Evolutionary conservation across 2,888 invertebrate genomes (phyloP).

Genomic region (Leptodirus hochenwartii): DNA sequence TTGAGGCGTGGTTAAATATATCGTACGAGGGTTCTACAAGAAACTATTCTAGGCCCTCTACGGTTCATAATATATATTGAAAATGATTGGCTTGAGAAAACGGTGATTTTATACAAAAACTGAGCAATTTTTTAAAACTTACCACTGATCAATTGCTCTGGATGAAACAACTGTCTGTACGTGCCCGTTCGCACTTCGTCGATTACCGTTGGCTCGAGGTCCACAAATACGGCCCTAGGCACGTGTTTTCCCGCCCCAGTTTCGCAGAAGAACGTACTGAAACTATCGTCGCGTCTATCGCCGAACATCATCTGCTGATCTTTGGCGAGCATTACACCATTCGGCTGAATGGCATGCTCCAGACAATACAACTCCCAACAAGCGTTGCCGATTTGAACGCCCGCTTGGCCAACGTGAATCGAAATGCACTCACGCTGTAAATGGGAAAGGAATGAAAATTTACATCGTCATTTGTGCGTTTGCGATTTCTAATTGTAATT

Average conservation of each 20-base stretch:
- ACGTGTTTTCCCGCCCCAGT: constrained; percentile 54
- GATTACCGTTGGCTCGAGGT: constrained; percentile 77
- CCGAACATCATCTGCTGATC: no score
- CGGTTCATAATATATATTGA: no score
- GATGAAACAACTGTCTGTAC: constrained; percentile 57
- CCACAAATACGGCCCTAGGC: constrained; percentile 68
- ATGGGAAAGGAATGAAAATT: no score
- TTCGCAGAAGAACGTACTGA: constrained; percentile 34
- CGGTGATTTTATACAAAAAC: no score
- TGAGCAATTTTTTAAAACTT: no score
- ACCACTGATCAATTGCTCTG: constrained; percentile 54
- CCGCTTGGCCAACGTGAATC: constrained; percentile 72
- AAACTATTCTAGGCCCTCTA: no score
- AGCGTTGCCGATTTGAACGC: constrained; percentile 69
- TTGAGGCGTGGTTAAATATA: no score
- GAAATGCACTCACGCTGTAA: constrained; percentile 74
- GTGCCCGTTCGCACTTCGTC: constrained; percentile 53
- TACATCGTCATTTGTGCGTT: no score
- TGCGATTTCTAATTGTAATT: no score
- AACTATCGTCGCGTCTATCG: constrained; percentile 28
- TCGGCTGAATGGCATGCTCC: constrained; percentile 65
- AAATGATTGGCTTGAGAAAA: no score
- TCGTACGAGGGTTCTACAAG: no score
- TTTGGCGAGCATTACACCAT: constrained; percentile 39
- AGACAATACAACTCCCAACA: constrained; percentile 74